Base-by-base conservation (phyloP, 2,888 invertebrate genomes). In the Drosophila emarginata region DNA sequence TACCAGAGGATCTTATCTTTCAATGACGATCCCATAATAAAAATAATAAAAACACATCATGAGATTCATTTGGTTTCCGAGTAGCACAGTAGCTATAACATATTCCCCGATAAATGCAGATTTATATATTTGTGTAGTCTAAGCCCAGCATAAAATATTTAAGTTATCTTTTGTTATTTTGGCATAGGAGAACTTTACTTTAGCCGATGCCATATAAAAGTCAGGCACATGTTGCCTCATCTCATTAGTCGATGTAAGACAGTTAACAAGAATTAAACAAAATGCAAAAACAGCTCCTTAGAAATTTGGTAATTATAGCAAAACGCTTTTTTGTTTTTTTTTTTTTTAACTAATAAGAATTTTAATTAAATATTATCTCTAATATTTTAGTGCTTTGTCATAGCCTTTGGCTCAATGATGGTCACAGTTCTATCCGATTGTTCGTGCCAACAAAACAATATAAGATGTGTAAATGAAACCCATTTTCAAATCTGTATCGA, bases 381-480 rank as follows among this genome's bases (percentile, higher is more conserved):
- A 11, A 12, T 4, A 26, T 40, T 1, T 1, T 50, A 77, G 72
- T 61, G 72, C 58, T 63, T 84, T 14, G 12, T 63, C 7, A 18
- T 69, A 50, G 63, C 32, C 3, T 0, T 77, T 1, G 68, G 57
- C 57, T 64, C 61, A 1, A 15, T 79, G 60, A 26, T 40, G 11
- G 61, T 53, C 1, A 54, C 57, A 4, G 74, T 57, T 0, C n/a
- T 62, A 0, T 74, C 75, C 0, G 64, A 78, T 11, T 26, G 26
- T 5, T 26, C 26, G 0, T 90, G 90, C 61, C 76, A 69, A 62
- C 0, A 36, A 0, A 18, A 70, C 81, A 26, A 77, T 81, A 4
- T 21, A 1, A 12, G 1, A 12, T 90, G 90, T 23, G 2, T 78
- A 26, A 88, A 81, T 40, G 51, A 74, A n/a, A 90, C 86, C 0